These are phyloP conservation scores for Nothoprocta perdicaria DNA, from an alignment of 2,113 vertebrate species.

Conservation along the genomic window DNA sequence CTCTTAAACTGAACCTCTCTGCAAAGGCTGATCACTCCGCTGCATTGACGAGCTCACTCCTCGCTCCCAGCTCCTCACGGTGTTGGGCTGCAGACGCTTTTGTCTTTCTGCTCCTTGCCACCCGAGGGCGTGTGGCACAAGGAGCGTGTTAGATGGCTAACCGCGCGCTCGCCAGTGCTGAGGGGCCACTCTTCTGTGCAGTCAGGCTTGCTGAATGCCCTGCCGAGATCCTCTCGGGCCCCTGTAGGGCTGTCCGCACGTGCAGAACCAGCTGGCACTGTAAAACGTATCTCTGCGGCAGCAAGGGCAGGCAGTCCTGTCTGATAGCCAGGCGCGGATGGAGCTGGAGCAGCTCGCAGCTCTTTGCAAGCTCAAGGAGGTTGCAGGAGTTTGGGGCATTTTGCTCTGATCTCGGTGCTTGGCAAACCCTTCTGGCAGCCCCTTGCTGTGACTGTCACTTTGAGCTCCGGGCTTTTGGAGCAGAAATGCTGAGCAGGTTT, in stretches of 20 bases:
- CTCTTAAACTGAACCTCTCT: fast-evolving
- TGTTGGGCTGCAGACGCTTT: fast-evolving
- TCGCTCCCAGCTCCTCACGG: neutral
- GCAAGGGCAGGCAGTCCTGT: neutral
- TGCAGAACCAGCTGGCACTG: fast-evolving
- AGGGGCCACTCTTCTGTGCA: neutral
- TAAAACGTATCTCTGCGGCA: neutral
- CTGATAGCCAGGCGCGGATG: too few species aligned
- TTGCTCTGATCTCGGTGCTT: neutral
- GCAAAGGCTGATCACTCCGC: neutral
- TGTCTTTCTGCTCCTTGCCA: neutral
- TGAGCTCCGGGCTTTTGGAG: neutral
- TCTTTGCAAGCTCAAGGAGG: neutral
- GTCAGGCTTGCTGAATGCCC: neutral
- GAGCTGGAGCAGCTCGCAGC: neutral
- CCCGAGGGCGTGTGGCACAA: fast-evolving
- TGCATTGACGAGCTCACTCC: neutral
- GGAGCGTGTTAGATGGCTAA: neutral
- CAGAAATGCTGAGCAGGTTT: neutral
- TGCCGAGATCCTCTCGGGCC: neutral
- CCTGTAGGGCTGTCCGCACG: neutral
- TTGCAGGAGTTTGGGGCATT: neutral
- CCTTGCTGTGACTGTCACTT: neutral
- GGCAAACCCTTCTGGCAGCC: neutral
- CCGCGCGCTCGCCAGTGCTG: neutral